Evolutionary conservation across 1,140 invertebrate genomes (phyloP).

Genomic region (Platyscapa corneri): DNA sequence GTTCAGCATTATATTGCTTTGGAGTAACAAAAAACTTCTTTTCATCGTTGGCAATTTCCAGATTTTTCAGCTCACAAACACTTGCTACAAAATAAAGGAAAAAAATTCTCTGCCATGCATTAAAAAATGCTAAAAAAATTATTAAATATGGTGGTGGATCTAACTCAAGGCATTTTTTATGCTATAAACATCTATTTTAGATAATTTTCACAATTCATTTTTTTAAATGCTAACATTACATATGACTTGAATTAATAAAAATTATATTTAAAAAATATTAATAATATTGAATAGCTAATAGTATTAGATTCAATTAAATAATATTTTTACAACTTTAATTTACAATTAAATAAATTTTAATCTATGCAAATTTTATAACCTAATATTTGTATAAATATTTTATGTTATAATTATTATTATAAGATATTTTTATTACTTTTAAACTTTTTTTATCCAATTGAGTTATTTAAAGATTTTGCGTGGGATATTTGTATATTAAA

Average conservation of each 20-base stretch:
- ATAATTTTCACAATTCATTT: background rate
- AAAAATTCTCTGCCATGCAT: constrained; percentile 73
- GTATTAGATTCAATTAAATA: too few relatives aligned
- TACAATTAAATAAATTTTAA: too few relatives aligned
- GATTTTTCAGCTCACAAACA: constrained; percentile 73
- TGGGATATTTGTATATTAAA: too few relatives aligned
- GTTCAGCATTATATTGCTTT: constrained; percentile 53
- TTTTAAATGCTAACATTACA: background rate
- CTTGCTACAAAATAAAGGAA: constrained; percentile 71
- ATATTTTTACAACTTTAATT: too few relatives aligned
- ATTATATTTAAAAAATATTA: too few relatives aligned
- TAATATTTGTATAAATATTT: background rate
- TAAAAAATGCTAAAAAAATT: constrained; percentile 51
- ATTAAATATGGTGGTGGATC: background rate
- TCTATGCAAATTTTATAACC: too few relatives aligned
- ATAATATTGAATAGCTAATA: too few relatives aligned
- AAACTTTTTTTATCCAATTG: too few relatives aligned
- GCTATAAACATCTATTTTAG: too few relatives aligned
- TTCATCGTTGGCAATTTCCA: constrained; percentile 68
- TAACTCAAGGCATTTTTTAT: too few relatives aligned
- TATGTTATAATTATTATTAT: background rate
- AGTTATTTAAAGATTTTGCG: too few relatives aligned
- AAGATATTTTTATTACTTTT: too few relatives aligned
- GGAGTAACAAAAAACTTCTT: constrained; percentile 3
- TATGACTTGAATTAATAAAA: background rate